Conservation (phyloP, 2,888 invertebrate genomes). For the Lithophane socia region DNA sequence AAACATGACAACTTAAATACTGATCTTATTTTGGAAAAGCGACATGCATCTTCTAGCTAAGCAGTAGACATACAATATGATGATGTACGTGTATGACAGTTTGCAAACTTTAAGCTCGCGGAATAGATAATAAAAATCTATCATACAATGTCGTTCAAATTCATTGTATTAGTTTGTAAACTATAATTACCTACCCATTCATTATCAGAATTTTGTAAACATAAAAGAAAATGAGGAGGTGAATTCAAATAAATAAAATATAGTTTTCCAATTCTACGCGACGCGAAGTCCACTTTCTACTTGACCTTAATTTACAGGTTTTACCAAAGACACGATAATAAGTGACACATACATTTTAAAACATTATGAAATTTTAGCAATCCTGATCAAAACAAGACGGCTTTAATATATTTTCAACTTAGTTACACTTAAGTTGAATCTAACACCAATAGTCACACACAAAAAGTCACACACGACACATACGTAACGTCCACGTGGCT, state of each 20-base stretch:
- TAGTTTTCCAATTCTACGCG: conserved; percentile 1
- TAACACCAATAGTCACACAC: not conserved
- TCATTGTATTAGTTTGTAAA: not conserved
- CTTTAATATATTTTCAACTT: not conserved
- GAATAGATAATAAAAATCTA: not conserved
- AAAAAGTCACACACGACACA: not conserved
- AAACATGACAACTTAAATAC: not conserved
- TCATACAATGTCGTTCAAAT: not conserved
- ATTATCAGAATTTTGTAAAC: not conserved
- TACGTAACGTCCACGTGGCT: not conserved
- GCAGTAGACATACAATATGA: not conserved
- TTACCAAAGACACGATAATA: conserved; percentile 16
- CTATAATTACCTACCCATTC: not conserved
- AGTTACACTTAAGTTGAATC: not conserved
- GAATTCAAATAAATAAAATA: conserved; percentile 7
- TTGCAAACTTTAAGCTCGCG: not conserved
- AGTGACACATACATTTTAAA: conserved; percentile 38
- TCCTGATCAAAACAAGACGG: not conserved
- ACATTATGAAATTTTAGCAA: conserved; percentile 33
- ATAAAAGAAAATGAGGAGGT: not conserved
- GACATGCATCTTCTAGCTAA: not conserved
- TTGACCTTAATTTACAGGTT: conserved; percentile 44
- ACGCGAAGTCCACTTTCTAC: conserved; percentile 27
- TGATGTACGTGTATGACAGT: not conserved
- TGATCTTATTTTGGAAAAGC: not conserved